These are phyloP conservation scores for Peromyscus melanophrys DNA, from an alignment of 2,797 vertebrate genomes.

Conservation along the genomic window DNA sequence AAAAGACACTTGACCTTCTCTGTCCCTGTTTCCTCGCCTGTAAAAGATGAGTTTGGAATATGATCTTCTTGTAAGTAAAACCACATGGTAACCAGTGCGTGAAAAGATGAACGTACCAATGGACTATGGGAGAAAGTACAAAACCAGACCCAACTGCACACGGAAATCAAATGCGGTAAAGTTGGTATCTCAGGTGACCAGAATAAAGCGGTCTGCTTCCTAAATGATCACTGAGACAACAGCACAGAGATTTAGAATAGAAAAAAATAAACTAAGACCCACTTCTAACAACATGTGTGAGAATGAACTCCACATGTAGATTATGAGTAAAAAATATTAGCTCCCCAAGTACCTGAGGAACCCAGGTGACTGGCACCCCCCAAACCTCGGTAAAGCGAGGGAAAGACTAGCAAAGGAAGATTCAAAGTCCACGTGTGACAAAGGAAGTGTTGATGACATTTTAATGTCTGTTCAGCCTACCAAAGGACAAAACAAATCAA, in stretches of 20 bases:
- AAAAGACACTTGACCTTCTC: slow-evolving; percentile 55
- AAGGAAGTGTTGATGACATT: neutral
- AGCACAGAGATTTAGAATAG: neutral
- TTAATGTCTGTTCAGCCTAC: slow-evolving; percentile 4
- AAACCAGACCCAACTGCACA: neutral
- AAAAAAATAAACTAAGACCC: neutral
- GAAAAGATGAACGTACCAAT: neutral
- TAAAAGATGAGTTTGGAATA: slow-evolving; percentile 32
- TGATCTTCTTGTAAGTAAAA: slow-evolving; percentile 42
- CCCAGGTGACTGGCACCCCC: neutral
- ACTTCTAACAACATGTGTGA: neutral
- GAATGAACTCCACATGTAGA: neutral
- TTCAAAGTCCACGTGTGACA: neutral
- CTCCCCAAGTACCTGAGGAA: neutral
- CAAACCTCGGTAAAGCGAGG: neutral
- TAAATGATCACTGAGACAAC: neutral
- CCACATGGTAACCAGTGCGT: neutral
- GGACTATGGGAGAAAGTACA: neutral
- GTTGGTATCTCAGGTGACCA: neutral
- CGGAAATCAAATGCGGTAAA: neutral
- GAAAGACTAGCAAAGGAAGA: neutral
- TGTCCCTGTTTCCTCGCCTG: slow-evolving; percentile 51
- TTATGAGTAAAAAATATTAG: neutral
- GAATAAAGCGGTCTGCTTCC: neutral
- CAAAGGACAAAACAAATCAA: neutral